Evolutionary conservation across 92 coral and sea anemone species (phyloP).

Genomic region (Pocillopora meandrina): DNA sequence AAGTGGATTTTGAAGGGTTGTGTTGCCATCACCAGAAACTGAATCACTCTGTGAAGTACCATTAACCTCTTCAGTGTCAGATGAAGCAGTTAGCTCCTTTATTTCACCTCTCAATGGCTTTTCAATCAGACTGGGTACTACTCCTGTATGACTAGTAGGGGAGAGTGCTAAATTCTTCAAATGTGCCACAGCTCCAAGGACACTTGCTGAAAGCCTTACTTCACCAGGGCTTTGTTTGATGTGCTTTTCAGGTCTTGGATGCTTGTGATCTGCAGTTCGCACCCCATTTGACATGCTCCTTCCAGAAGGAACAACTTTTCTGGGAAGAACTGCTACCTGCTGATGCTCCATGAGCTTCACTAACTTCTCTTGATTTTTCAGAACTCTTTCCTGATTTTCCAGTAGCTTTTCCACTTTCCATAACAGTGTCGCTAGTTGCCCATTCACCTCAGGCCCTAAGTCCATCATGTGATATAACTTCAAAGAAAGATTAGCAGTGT

Average conservation of each 20-base stretch:
- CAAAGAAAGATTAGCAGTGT: constrained; percentile 80
- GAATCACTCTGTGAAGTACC: neutral
- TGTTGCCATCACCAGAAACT: constrained; percentile 16
- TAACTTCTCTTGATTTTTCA: constrained; percentile 69
- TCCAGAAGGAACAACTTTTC: neutral
- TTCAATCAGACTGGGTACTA: neutral
- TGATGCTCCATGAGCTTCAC: constrained; percentile 54
- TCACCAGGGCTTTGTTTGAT: constrained; percentile 13
- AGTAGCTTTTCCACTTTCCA: constrained; percentile 74
- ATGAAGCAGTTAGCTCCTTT: constrained; percentile 2
- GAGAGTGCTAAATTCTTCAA: neutral
- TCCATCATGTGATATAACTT: constrained; percentile 70
- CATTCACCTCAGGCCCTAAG: constrained; percentile 71
- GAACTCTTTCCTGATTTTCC: constrained; percentile 66
- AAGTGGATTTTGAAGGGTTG: neutral
- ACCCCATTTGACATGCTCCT: constrained; percentile 33
- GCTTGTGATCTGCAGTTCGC: constrained; percentile 17
- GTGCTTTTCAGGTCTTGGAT: neutral
- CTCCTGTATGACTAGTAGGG: neutral
- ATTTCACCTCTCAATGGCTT: neutral
- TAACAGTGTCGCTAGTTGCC: constrained; percentile 62
- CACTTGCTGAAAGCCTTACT: constrained; percentile 15
- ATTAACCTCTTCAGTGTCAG: constrained; percentile 7
- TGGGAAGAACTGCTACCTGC: neutral
- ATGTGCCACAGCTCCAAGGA: constrained; percentile 28